phyloP scores from a whole-genome alignment of 2,888 invertebrate genomes.

The Dicranocentrus wangi region DNA sequence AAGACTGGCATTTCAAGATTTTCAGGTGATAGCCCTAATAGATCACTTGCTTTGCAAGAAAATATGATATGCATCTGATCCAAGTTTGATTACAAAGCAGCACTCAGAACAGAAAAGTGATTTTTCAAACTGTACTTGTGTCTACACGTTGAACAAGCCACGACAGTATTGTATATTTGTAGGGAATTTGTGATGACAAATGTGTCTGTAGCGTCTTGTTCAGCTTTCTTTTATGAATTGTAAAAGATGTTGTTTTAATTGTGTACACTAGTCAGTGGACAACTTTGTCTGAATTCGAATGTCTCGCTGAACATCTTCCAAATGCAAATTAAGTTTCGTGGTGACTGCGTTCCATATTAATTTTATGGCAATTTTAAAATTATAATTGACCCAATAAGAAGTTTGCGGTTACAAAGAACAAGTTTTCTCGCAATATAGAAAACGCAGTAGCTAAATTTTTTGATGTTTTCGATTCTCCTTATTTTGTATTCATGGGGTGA shows the following conservation, averaged over 20 bases:
- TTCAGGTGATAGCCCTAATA: slow-evolving; percentile 15
- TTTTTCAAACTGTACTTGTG: slow-evolving; percentile 18
- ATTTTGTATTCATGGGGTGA: slow-evolving; percentile 12
- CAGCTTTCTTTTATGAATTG: neutral
- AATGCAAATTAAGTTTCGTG: slow-evolving; percentile 37
- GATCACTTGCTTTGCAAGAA: neutral
- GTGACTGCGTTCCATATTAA: slow-evolving; percentile 22
- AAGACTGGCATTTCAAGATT: slow-evolving; percentile 23
- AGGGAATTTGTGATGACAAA: neutral
- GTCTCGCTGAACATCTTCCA: neutral
- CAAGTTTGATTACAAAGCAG: too few relatives aligned
- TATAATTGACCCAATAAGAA: neutral
- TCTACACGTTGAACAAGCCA: neutral
- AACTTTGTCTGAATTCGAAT: neutral
- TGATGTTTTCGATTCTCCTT: neutral
- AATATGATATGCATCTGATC: neutral
- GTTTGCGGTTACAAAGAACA: slow-evolving; percentile 3
- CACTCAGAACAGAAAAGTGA: neutral
- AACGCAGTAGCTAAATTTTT: neutral
- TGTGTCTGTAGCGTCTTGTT: neutral
- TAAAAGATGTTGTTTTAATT: slow-evolving; percentile 10
- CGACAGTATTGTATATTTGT: neutral
- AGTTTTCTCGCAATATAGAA: neutral
- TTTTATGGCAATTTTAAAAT: slow-evolving; percentile 19
- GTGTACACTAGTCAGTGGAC: slow-evolving; percentile 11